These are phyloP conservation scores for Molothrus aeneus DNA, from an alignment of 2,797 vertebrate genomes.

Conservation along the genomic window DNA sequence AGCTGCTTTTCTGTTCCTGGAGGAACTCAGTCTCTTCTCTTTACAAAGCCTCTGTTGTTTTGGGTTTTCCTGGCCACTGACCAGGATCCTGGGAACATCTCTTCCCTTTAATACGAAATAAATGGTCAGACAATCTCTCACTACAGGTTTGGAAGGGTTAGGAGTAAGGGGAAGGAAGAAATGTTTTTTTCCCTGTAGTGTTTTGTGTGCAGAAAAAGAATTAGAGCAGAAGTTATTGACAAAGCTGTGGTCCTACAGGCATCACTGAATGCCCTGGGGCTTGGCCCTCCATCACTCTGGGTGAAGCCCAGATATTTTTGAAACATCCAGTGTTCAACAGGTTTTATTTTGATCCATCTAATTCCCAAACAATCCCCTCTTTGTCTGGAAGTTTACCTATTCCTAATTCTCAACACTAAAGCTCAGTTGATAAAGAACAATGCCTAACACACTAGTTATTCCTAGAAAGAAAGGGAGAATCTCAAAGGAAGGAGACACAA, in stretches of 20 bases:
- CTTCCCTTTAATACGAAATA: background rate
- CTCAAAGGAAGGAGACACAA: background rate
- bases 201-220: background rate
- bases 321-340: background rate
- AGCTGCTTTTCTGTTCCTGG: background rate
- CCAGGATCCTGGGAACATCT: background rate
- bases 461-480: background rate
- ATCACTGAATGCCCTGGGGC: background rate
- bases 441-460: background rate
- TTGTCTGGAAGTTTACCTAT: background rate
- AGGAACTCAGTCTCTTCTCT: background rate
- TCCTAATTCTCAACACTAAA: background rate
- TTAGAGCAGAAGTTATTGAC: background rate
- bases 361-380: background rate
- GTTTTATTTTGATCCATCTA: background rate
- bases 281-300: background rate
- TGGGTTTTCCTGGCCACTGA: background rate
- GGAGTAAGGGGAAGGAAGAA: background rate
- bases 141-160: background rate
- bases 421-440: background rate
- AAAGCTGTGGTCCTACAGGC: background rate
- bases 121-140: background rate
- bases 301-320: background rate
- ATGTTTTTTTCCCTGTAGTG: background rate
- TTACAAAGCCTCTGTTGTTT: background rate